Evolutionary conservation across 2,113 vertebrate species (phyloP), one percentile per base, ranked within the genome.

Genomic region (Entelurus aequoreus): DNA sequence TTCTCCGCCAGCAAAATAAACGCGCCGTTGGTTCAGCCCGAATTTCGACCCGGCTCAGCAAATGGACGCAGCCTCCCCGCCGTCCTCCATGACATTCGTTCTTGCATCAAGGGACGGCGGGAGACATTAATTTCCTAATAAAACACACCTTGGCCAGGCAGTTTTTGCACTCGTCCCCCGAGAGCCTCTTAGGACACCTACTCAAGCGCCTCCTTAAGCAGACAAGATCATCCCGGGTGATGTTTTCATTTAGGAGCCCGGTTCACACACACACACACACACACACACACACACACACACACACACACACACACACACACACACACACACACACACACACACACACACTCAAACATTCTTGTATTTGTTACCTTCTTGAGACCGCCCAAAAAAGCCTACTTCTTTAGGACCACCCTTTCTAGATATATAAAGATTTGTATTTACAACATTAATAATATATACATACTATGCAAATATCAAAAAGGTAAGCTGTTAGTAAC

Each of bases 51-150:
- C 12, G 48, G 47, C 35, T 1, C 54, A 48, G 60, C 40, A 48
- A 69, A 68, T n/a, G 60, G 68, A 76, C 74, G 74, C 75, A 76
- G 54, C 76, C 71, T 82, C 79, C 71, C 71, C 62, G 60, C 59
- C 72, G 69, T 69, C 64, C 77, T 71, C 85, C 80, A 78, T 83
- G 81, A 75, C 72, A 63, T 52, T 60, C 62, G 28, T 60, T 47
- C 68, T 56, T 66, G 81, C 75, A 77, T 83, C 67, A 80, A 28
- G 28, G 28, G 28, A 28, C 28, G 28, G 28, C 76, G 55, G 68
- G 62, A 81, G 64, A 79, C 50, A 72, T 80, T 69, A 72, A 78
- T 81, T 80, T 87, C 86, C 76, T 77, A 83, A 85, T 82, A 84
- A 86, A 87, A 79, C 80, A 85, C 78, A 80, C 66, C 77, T 80